Evolutionary conservation across 2,113 vertebrate species (phyloP).

Genomic region (Gracilinanus agilis): DNA sequence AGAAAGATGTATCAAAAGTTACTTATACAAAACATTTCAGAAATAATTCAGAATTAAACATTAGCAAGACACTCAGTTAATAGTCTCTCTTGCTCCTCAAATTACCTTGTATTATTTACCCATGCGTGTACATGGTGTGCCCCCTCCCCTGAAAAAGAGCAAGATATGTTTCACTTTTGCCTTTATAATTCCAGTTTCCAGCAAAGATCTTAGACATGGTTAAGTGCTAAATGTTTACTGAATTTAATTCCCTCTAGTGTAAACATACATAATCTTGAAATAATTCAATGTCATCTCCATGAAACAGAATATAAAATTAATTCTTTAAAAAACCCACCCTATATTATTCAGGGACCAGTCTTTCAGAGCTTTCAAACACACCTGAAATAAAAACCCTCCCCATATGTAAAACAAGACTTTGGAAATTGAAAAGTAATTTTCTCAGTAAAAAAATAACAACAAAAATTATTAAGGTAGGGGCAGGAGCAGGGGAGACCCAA

Average conservation of each 20-base stretch:
- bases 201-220: neutral
- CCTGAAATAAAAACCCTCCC: neutral
- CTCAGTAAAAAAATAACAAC: neutral
- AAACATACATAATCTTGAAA: neutral
- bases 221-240: neutral
- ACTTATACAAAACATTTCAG: slow-evolving; percentile 44
- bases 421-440: neutral
- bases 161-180: neutral
- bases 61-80: neutral
- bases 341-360: neutral
- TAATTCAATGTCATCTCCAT: neutral
- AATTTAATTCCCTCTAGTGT: neutral
- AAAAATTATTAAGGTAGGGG: neutral
- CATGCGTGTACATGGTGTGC: neutral
- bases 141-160: neutral
- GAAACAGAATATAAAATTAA: neutral
- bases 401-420: neutral
- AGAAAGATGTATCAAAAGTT: slow-evolving; percentile 40
- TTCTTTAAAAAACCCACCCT: neutral
- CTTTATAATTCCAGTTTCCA: neutral
- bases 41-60: slow-evolving; percentile 32
- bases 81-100: neutral
- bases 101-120: neutral
- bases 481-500: neutral
- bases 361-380: neutral